Percentiles rank a stretch among this genome's conserved stretches.
Conservation (phyloP, 2,888 invertebrate species). For the Orthosia incerta region DNA sequence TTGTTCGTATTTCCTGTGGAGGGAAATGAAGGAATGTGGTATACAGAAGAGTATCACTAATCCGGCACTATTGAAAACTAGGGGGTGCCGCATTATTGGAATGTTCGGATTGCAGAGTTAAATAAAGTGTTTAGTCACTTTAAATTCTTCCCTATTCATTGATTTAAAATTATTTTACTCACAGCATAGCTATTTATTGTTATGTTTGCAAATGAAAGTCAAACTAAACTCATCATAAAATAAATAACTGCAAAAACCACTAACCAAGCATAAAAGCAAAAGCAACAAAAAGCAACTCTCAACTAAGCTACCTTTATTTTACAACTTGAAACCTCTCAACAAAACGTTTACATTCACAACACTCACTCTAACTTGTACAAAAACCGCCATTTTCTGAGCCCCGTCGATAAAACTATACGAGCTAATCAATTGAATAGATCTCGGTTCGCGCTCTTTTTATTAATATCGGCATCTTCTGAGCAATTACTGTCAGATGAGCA, state of each 20-base stretch:
- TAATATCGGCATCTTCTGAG: slow-evolving; percentile 69
- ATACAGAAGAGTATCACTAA: too few relatives aligned
- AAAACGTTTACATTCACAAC: slow-evolving; percentile 52
- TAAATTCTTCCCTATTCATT: not conserved
- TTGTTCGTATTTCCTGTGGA: slow-evolving; percentile 12
- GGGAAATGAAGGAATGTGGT: slow-evolving; percentile 5
- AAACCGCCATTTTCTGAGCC: slow-evolving; percentile 39
- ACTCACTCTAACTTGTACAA: slow-evolving; percentile 36
- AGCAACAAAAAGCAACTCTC: slow-evolving; percentile 3
- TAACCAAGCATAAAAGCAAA: not conserved
- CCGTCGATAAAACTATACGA: slow-evolving; percentile 52
- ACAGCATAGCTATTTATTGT: not conserved
- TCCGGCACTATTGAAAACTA: too few relatives aligned
- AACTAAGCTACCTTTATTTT: slow-evolving; percentile 14
- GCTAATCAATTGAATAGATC: slow-evolving; percentile 58
- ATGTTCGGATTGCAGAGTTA: too few relatives aligned
- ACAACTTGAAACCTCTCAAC: slow-evolving; percentile 29
- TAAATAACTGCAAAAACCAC: not conserved
- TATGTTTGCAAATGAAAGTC: not conserved
- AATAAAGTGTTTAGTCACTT: not conserved
- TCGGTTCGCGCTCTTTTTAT: slow-evolving; percentile 68
- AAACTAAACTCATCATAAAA: not conserved
- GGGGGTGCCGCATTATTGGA: too few relatives aligned
- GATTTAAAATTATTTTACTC: not conserved
- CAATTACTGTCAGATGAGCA: slow-evolving; percentile 69